A percentile compares a stretch with the other conserved stretches of the same genome.
These are phyloP conservation scores for Pomacea canaliculata DNA, from an alignment of 2,888 invertebrate genomes.

Conservation along the genomic window DNA sequence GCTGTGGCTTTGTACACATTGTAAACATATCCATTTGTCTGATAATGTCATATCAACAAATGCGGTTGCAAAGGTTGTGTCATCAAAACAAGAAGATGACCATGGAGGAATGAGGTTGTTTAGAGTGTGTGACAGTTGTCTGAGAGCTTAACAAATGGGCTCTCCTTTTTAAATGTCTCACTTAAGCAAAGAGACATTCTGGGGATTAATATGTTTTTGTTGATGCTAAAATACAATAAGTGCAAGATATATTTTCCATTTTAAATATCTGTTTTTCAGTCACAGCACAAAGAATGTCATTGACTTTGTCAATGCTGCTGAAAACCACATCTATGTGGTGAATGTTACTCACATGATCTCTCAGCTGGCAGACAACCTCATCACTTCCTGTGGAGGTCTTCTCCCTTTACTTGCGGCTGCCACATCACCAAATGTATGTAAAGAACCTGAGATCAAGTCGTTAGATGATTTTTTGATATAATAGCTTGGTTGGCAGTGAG, in stretches of 20 bases:
- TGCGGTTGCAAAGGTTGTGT: no score
- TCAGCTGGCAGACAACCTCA: constrained; percentile 97
- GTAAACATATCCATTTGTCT: no score
- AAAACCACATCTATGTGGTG: constrained; percentile 98
- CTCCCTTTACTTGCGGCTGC: constrained; percentile 96
- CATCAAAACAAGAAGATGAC: no score
- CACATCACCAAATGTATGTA: constrained; percentile 95
- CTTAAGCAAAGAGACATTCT: background rate
- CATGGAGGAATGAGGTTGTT: no score
- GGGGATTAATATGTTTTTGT: background rate
- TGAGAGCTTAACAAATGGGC: no score
- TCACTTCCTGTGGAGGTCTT: constrained; percentile 97
- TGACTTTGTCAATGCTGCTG: constrained; percentile 97
- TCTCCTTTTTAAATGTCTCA: background rate
- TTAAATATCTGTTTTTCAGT: constrained; percentile 72
- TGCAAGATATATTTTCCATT: background rate
- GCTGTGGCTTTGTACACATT: no score
- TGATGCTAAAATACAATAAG: background rate
- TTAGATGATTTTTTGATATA: no score
- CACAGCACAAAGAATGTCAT: constrained; percentile 96
- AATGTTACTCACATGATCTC: constrained; percentile 99
- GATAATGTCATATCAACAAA: no score
- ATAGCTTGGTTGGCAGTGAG: no score
- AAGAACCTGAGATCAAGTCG: background rate
- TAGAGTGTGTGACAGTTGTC: no score